Conservation (phyloP, 1,140 invertebrate genomes). For the Calycopis cecrops region DNA sequence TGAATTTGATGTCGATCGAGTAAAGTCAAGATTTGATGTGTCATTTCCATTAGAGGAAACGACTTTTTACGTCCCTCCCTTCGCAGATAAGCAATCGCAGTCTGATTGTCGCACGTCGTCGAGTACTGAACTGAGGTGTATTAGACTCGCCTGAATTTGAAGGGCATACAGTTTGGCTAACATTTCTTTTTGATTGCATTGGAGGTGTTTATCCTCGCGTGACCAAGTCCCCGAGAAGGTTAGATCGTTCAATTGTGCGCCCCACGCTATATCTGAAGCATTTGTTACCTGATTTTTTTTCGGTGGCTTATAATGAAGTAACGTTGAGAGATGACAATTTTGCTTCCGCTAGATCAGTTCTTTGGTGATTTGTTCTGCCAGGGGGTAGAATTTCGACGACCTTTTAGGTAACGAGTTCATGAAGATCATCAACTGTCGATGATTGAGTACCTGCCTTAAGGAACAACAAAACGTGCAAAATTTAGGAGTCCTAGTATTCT, state of each 20-base stretch:
- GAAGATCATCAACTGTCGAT: constrained; percentile 7
- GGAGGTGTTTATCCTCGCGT: constrained; percentile 24
- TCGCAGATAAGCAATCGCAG: constrained; percentile 39
- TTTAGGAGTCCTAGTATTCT: constrained; percentile 40
- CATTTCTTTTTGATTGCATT: constrained; percentile 44
- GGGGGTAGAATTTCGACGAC: neutral
- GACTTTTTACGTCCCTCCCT: constrained; percentile 47
- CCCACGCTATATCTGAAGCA: constrained; percentile 41
- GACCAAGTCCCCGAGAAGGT: constrained; percentile 28
- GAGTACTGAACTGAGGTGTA: constrained; percentile 18
- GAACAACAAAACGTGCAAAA: constrained; percentile 74
- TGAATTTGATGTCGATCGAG: constrained; percentile 33
- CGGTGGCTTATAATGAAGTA: constrained; percentile 15
- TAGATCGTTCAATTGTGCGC: constrained; percentile 32
- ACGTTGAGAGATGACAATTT: constrained; percentile 17
- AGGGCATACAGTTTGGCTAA: constrained; percentile 31
- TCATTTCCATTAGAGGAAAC: constrained; percentile 36
- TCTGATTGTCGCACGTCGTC: constrained; percentile 48
- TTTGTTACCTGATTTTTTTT: constrained; percentile 36
- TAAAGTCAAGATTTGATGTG: constrained; percentile 28
- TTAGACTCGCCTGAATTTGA: constrained; percentile 14
- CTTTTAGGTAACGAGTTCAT: constrained; percentile 6
- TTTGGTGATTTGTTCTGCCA: neutral
- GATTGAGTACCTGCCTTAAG: constrained; percentile 57
- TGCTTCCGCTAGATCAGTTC: constrained; percentile 22